Evolutionary conservation across 35 echinoderm and acorn worm genomes (phyloP), one percentile per base, ranked within the genome.

Genomic region (Apostichopus japonicus): DNA sequence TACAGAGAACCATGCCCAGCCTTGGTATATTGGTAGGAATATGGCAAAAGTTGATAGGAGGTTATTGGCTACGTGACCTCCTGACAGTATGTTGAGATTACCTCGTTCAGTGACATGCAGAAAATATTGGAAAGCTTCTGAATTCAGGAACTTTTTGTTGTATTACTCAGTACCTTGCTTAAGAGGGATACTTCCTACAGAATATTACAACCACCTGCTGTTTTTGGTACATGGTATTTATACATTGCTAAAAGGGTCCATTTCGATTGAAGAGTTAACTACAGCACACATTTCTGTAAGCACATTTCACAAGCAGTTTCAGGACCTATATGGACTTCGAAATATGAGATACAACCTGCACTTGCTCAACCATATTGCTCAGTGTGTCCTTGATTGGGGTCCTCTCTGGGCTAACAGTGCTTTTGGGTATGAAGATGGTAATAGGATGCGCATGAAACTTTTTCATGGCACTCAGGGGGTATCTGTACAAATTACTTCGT

Each of bases 81-180:
- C 70, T 14, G 67, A 71, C 24, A 23, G 84, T 53, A 93, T 93
- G 24, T 53, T 83, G 33, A 54, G 84, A 93, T 53, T 83, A 53
- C 92, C 92, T 78, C 17, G 92, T 19, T 72, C 62, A 23, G 24
- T 93, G 23, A 72, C 84, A n/a, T 75, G 62, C 54, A 87, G 83
- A 33, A 93, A 93, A 57, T 93, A 93, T 25, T 93, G 92, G 92
- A 93, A 93, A 54, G 71, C 82, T 56, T 88, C 83, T 72, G 92
- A 93, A 51, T 93, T 83, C 59, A 93, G 84, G 71, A 77, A 62
- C 22, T 93, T n/a, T n/a, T n/a, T n/a, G n/a, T n/a, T n/a, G n/a
- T n/a, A 86, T 73, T 93, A 93, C 76, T 93, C 83, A 52, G 19
- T 88, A 5, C 52, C 72, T 75, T 55, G 65, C 72, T 77, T 90